These are phyloP conservation scores for Theropithecus gelada DNA, from an alignment of 2,113 vertebrate genomes.

Conservation along the genomic window DNA sequence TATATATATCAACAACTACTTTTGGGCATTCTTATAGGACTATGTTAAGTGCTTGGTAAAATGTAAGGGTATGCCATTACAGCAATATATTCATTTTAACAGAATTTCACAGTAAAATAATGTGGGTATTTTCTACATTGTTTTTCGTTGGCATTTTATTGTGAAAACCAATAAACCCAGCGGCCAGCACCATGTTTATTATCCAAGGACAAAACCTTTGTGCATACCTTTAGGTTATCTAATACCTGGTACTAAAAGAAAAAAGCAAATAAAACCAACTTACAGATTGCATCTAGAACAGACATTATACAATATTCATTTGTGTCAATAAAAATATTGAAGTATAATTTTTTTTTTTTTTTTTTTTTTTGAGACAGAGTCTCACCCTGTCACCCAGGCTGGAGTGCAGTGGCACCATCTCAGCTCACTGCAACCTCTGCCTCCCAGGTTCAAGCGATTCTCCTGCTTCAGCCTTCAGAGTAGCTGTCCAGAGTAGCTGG, in stretches of 20 bases:
- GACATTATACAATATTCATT: not conserved
- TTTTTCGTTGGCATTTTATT: not conserved
- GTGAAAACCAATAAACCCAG: not conserved
- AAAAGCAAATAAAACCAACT: not conserved
- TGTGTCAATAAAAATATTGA: not conserved
- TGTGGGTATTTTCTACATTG: not conserved
- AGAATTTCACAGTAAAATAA: not conserved
- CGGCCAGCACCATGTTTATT: not conserved
- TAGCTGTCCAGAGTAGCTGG: too few relatives aligned
- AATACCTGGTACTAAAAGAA: not conserved
- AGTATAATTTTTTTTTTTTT: too few relatives aligned
- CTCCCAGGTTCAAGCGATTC: too few relatives aligned
- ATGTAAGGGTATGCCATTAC: not conserved
- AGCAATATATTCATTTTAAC: not conserved
- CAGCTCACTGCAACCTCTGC: too few relatives aligned
- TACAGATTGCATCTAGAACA: not conserved
- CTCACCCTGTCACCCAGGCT: too few relatives aligned
- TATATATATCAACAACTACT: not conserved
- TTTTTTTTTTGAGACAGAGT: too few relatives aligned
- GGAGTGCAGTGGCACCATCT: too few relatives aligned
- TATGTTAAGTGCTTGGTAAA: not conserved
- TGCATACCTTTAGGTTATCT: not conserved
- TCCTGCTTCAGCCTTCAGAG: too few relatives aligned
- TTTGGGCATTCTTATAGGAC: not conserved
- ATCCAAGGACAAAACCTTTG: not conserved